Conservation (phyloP, 2,888 invertebrate species). For the Apodemia duryi region DNA sequence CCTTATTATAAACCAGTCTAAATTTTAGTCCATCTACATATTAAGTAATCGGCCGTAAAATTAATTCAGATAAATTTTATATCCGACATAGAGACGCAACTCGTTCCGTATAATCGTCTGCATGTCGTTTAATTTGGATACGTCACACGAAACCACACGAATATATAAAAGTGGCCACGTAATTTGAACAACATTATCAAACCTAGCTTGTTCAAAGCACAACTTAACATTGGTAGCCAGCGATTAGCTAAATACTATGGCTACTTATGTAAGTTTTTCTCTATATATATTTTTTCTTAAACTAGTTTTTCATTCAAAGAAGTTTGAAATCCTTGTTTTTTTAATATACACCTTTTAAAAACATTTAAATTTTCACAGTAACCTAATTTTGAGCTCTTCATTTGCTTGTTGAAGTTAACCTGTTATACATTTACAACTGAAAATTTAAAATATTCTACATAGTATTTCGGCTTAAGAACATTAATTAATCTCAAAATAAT, state of each 20-base stretch:
- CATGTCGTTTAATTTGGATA: slow-evolving; percentile 40
- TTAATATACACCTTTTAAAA: too few relatives aligned
- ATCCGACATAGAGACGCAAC: slow-evolving; percentile 60
- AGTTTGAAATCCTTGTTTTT: too few relatives aligned
- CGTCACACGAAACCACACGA: slow-evolving; percentile 37
- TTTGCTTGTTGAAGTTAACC: too few relatives aligned
- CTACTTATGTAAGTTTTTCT: slow-evolving; percentile 65
- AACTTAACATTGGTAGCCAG: slow-evolving; percentile 60
- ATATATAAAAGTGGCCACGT: slow-evolving; percentile 73
- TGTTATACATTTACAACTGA: too few relatives aligned
- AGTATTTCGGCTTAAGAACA: too few relatives aligned
- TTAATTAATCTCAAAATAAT: too few relatives aligned
- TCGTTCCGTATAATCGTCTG: slow-evolving; percentile 32
- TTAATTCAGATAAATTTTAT: slow-evolving; percentile 54
- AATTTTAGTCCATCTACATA: slow-evolving; percentile 29
- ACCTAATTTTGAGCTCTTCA: too few relatives aligned
- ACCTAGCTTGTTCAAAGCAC: slow-evolving; percentile 60
- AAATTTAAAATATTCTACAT: too few relatives aligned
- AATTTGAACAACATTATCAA: slow-evolving; percentile 60
- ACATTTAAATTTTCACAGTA: too few relatives aligned
- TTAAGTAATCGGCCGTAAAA: slow-evolving; percentile 61
- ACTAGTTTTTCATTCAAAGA: too few relatives aligned
- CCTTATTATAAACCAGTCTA: slow-evolving; percentile 9
- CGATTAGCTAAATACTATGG: slow-evolving; percentile 75
- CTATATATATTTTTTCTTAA: slow-evolving; percentile 1